Conservation (phyloP, 2,888 invertebrate genomes). For the Lissocephala sabroskyi region DNA sequence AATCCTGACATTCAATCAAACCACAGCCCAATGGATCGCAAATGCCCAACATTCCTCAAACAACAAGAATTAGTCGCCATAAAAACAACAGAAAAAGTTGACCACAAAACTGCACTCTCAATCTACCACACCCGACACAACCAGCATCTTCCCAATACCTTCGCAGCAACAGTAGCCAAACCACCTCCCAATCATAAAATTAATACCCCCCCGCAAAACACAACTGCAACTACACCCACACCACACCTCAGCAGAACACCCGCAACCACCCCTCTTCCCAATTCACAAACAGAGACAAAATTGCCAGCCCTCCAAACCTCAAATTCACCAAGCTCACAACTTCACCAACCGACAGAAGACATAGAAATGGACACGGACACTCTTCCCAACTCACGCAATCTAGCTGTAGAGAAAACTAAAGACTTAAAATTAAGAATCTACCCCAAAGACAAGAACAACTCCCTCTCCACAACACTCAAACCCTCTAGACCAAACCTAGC, state of each 20-base stretch:
- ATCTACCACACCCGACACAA: conserved; percentile 2
- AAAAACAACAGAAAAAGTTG: conserved; percentile 11
- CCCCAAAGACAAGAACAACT: not conserved
- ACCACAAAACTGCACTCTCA: conserved; percentile 12
- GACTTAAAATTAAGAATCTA: not conserved
- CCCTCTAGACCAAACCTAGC: not conserved
- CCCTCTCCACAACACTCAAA: not conserved
- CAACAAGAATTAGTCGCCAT: too few species aligned
- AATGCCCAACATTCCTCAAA: conserved; percentile 10
- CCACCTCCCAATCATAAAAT: not conserved
- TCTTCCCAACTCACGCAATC: not conserved
- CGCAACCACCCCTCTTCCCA: not conserved
- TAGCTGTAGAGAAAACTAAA: not conserved
- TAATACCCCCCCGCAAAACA: not conserved
- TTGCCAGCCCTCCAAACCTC: not conserved
- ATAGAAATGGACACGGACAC: not conserved
- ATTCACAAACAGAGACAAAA: not conserved
- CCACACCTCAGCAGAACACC: not conserved
- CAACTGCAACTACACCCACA: conserved; percentile 5
- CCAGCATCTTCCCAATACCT: too few species aligned
- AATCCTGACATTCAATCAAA: conserved; percentile 3
- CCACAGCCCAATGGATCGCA: too few species aligned
- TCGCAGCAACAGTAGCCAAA: conserved; percentile 1
- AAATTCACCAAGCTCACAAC: not conserved
- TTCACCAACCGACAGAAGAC: not conserved